Percentiles rank a stretch among this genome's conserved stretches.
phyloP scores from a whole-genome alignment of 2,888 invertebrate species.

The Sesia apiformis region DNA sequence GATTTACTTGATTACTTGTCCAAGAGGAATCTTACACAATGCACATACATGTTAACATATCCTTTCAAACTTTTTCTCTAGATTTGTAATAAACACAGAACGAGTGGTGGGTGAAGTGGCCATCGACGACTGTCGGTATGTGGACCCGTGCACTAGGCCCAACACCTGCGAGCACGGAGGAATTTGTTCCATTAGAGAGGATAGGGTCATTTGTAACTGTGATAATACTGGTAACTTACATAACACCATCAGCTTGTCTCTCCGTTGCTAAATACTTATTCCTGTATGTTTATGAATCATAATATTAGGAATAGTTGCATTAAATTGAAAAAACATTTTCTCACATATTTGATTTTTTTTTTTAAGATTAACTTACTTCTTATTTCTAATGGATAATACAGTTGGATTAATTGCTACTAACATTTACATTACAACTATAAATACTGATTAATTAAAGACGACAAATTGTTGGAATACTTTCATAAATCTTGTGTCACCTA shows the following conservation, averaged over 20 bases:
- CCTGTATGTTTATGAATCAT: neutral
- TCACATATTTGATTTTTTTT: too few species aligned
- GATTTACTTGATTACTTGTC: too few species aligned
- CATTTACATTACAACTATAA: too few species aligned
- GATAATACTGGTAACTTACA: conserved; percentile 78
- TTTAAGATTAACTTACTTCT: too few species aligned
- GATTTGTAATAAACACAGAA: conserved; percentile 86
- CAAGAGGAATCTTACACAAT: too few species aligned
- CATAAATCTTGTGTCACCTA: too few species aligned
- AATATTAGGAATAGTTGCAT: neutral
- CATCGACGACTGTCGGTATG: conserved; percentile 90
- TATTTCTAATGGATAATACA: too few species aligned
- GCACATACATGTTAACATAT: neutral
- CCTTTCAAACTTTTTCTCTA: conserved; percentile 11
- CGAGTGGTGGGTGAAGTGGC: conserved; percentile 92
- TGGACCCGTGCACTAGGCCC: conserved; percentile 90
- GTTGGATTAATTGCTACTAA: too few species aligned
- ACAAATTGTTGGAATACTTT: too few species aligned
- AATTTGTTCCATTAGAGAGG: conserved; percentile 91
- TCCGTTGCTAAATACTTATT: too few species aligned
- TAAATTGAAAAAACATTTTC: neutral
- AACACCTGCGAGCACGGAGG: conserved; percentile 96
- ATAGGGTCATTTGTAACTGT: conserved; percentile 91
- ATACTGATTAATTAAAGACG: too few species aligned
- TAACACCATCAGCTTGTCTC: too few species aligned